A percentile compares a stretch with the other conserved stretches of the same genome.
Evolutionary conservation across 2,113 vertebrate genomes (phyloP).

Genomic region (Phoxinus phoxinus): DNA sequence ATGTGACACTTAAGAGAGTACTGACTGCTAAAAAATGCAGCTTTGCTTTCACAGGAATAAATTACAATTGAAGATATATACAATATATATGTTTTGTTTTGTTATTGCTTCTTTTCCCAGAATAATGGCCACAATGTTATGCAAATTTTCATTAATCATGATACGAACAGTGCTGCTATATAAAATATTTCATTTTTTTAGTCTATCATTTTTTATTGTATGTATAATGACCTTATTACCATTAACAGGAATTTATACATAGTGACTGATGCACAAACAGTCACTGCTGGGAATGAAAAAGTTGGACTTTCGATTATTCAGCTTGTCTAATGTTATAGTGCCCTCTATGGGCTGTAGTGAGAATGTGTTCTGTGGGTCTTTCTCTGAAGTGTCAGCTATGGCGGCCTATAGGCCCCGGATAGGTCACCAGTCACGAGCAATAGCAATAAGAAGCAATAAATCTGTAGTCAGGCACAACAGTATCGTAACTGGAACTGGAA

Average conservation of each 20-base stretch:
- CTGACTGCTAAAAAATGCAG: neutral
- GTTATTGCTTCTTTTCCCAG: too few species aligned
- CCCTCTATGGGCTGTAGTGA: conserved; percentile 21
- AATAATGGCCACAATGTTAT: neutral
- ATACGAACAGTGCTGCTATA: too few species aligned
- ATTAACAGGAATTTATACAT: neutral
- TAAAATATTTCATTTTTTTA: too few species aligned
- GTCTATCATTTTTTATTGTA: neutral
- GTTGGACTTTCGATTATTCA: neutral
- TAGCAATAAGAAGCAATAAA: neutral
- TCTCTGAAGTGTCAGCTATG: too few species aligned
- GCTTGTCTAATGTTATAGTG: neutral
- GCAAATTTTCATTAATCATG: neutral
- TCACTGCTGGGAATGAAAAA: neutral
- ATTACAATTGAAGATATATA: too few species aligned
- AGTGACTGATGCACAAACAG: neutral
- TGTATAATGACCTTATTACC: neutral
- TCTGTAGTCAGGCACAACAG: neutral
- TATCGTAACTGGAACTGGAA: neutral
- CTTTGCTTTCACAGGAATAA: neutral
- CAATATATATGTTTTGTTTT: too few species aligned
- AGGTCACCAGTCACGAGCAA: neutral
- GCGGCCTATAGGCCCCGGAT: too few species aligned
- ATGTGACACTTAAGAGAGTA: neutral
- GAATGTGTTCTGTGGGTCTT: neutral